phyloP scores from a whole-genome alignment of 2,888 invertebrate species.

The Crocallis elinguaria region DNA sequence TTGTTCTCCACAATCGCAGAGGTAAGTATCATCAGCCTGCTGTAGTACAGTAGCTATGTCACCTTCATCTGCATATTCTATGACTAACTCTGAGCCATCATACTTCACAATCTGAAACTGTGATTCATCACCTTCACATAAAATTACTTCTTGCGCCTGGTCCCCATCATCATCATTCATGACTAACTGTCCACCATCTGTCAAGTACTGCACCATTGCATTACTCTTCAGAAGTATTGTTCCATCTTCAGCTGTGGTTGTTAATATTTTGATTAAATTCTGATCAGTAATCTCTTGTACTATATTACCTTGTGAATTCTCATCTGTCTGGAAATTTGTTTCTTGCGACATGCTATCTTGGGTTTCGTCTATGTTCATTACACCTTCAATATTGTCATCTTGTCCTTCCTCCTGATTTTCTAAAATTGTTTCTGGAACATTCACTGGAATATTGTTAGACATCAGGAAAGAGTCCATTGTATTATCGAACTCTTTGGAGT shows the following conservation, averaged over 20 bases:
- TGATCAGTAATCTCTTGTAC: constrained; percentile 48
- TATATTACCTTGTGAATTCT: constrained; percentile 5
- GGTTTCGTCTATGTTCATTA: constrained; percentile 58
- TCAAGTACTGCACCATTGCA: constrained; percentile 56
- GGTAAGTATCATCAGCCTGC: constrained; percentile 71
- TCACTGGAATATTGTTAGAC: constrained; percentile 63
- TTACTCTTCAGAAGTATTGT: constrained; percentile 67
- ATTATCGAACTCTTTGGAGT: constrained; percentile 56
- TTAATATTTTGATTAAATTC: constrained; percentile 71
- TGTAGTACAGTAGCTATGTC: constrained; percentile 71
- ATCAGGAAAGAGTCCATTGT: constrained; percentile 70
- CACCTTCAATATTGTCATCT: constrained; percentile 48
- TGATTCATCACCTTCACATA: constrained; percentile 76
- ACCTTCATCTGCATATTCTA: constrained; percentile 76
- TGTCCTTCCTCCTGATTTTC: constrained; percentile 74
- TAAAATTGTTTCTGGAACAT: constrained; percentile 76
- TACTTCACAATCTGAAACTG: constrained; percentile 77
- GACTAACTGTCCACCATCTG: constrained; percentile 56
- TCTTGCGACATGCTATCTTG: constrained; percentile 53
- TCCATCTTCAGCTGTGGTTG: constrained; percentile 58
- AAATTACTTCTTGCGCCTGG: constrained; percentile 70
- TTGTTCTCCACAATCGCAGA: constrained; percentile 77
- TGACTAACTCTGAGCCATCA: constrained; percentile 75
- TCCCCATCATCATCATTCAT: constrained; percentile 60
- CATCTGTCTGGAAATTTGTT: constrained; percentile 35